A percentile compares a stretch with the other conserved stretches of the same genome.
Conservation (phyloP, 2,113 vertebrate genomes). For the Poeciliopsis retropinna region DNA sequence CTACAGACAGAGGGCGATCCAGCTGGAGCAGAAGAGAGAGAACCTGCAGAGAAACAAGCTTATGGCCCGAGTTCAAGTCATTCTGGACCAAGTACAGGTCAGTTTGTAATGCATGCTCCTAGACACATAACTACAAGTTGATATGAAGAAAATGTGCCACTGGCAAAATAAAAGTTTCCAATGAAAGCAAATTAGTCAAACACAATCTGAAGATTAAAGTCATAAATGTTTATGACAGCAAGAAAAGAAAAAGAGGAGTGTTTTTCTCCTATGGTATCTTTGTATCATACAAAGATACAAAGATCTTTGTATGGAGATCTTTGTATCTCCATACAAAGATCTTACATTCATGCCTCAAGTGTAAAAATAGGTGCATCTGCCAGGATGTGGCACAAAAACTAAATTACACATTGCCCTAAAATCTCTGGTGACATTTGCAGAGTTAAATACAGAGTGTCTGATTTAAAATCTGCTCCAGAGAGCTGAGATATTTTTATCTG, state of each 20-base stretch:
- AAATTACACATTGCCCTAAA: slow-evolving; percentile 34
- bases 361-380: slow-evolving; percentile 24
- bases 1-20: slow-evolving; percentile 83
- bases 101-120: neutral
- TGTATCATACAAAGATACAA: too few relatives aligned
- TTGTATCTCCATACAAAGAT: neutral
- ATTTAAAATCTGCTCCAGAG: slow-evolving; percentile 10
- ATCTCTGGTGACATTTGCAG: slow-evolving; percentile 37
- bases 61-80: slow-evolving; percentile 82
- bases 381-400: slow-evolving; percentile 22
- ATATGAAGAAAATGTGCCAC: neutral
- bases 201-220: neutral
- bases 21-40: slow-evolving; percentile 79
- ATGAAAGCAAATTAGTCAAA: neutral
- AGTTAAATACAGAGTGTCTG: slow-evolving; percentile 40
- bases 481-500: slow-evolving; percentile 33
- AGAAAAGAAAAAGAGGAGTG: neutral
- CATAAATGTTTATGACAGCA: neutral
- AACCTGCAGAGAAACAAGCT: slow-evolving; percentile 78
- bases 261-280: too few relatives aligned
- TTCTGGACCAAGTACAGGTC: slow-evolving; percentile 86
- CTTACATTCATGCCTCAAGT: neutral
- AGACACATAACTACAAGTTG: neutral
- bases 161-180: too few relatives aligned
- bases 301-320: too few relatives aligned